A percentile compares a stretch with the other conserved stretches of the same genome.
phyloP scores from a whole-genome alignment of 2,113 vertebrate genomes.

The Motacilla alba region DNA sequence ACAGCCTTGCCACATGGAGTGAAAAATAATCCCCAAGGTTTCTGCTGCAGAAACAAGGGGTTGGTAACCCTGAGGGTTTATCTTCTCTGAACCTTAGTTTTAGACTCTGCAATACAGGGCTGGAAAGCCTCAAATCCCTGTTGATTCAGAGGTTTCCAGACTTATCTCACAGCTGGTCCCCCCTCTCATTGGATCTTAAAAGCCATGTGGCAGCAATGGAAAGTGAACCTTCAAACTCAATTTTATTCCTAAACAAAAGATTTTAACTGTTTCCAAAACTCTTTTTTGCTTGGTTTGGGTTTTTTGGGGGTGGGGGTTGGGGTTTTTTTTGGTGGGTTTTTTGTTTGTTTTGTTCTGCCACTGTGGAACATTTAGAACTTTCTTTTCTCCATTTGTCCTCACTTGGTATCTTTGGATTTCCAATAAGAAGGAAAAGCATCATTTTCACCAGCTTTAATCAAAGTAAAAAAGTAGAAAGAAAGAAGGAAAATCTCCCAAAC shows the following conservation, averaged over 20 bases:
- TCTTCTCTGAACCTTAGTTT: background rate
- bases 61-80: background rate
- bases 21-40: background rate
- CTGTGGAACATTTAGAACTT: background rate
- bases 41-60: background rate
- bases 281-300: too few species aligned
- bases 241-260: background rate
- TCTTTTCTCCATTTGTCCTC: background rate
- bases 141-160: background rate
- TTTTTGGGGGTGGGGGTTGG: too few species aligned
- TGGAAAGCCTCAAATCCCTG: background rate
- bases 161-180: background rate
- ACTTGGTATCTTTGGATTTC: background rate
- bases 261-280: background rate
- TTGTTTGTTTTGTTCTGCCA: background rate
- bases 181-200: background rate
- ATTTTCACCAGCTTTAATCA: background rate
- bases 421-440: background rate
- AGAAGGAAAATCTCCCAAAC: background rate
- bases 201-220: background rate
- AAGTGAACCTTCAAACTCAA: background rate
- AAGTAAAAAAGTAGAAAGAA: background rate
- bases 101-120: background rate
- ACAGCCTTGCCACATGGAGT: background rate
- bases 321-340: background rate